Base-by-base conservation (phyloP, 1,140 invertebrate genomes). In the Drosophila fuyamai region DNA sequence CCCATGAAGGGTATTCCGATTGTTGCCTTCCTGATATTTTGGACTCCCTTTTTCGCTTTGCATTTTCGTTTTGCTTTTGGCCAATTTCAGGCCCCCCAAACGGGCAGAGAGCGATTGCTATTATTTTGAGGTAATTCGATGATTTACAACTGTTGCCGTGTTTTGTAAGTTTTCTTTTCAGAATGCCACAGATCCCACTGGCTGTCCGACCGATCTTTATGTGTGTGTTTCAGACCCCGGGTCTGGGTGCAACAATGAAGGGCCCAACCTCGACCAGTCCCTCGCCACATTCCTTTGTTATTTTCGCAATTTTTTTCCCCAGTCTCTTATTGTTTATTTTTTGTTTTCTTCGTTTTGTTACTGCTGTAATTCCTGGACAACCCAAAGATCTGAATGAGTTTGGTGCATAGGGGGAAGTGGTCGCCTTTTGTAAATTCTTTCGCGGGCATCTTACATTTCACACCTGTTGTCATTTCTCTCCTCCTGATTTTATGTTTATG, bases 111-210 rank as follows among this genome's bases (percentile, higher is more conserved):
- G 79, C 79, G 83, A 88, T 88, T 88, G 83, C 83, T 88, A 88
- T 88, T 88, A 88, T 88, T 88, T 88, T 88, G 68, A 88, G 83
- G 83, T 88, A 88, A 88, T 88, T 88, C 83, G 83, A 88, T 88
- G 83, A 88, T 88, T 88, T 88, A 88, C 84, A 88, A 89, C 84
- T 78, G 84, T 89, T 85, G 84, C 84, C 76, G 79, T 83, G 79
- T 88, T 86, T 86, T 86, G 83, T 86, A 88, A 86, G 83, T 88
- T 83, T 88, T 86, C 79, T 72, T 54, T 61, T 67, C 66, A 82
- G 83, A 88, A 86, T 86, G 61, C 63, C 70, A 56, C 76, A 66
- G 55, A 41, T 57, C 71, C 58, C 77, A 59, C 78, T 74, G 54
- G 48, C 63, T 65, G 79, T 44, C 70, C 55, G 13, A 18, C 38